Evolutionary conservation across 1,140 invertebrate genomes (phyloP).

Genomic region (Nylanderia fulva): DNA sequence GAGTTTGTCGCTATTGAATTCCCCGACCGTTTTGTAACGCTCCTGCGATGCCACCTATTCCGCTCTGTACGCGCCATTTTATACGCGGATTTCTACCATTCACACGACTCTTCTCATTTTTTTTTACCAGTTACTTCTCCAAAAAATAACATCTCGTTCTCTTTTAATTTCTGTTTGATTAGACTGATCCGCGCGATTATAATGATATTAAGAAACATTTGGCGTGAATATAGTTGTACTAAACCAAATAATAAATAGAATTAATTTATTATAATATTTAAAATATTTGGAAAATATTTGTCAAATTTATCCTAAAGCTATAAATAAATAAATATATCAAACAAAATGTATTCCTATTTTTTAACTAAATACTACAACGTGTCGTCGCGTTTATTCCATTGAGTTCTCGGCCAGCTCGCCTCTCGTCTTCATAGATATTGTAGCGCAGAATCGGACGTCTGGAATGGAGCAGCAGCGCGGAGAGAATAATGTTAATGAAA

Average conservation of each 20-base stretch:
- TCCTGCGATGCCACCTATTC: slow-evolving; percentile 25
- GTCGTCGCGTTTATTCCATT: background rate
- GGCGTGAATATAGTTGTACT: background rate
- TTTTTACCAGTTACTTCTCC: background rate
- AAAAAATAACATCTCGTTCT: slow-evolving; percentile 20
- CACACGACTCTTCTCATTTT: slow-evolving; percentile 36
- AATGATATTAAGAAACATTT: background rate
- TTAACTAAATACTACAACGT: background rate
- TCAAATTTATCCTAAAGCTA: background rate
- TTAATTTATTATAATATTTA: too few relatives aligned
- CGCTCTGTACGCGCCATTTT: slow-evolving; percentile 37
- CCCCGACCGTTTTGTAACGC: slow-evolving; percentile 74
- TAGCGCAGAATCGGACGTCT: slow-evolving; percentile 2
- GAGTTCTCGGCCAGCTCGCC: slow-evolving; percentile 26
- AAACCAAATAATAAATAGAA: background rate
- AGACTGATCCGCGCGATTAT: background rate
- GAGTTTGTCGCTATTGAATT: slow-evolving; percentile 86
- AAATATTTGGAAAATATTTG: background rate
- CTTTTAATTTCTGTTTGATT: background rate
- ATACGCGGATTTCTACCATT: slow-evolving; percentile 43
- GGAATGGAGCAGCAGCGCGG: slow-evolving; percentile 69
- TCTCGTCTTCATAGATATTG: slow-evolving; percentile 20
- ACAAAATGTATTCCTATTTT: background rate
- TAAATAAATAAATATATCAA: slow-evolving; percentile 8
- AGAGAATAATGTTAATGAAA: slow-evolving; percentile 87